phyloP scores from a whole-genome alignment of 1,140 invertebrate species.

The Polypedilum pembai region DNA sequence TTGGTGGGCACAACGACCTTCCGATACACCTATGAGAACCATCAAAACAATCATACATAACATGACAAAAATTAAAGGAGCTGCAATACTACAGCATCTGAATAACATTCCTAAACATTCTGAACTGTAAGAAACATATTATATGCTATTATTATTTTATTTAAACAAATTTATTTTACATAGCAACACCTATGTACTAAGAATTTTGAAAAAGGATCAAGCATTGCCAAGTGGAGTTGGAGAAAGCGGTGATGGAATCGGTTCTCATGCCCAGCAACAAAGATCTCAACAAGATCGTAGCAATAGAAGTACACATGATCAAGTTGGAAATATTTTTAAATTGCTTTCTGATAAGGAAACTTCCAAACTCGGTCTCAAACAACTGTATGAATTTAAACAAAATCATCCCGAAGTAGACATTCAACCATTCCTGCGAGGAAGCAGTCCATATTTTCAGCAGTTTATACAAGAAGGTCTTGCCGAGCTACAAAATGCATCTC shows the following conservation, averaged over 20 bases:
- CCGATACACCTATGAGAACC: conserved; percentile 71
- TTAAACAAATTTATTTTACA: background rate
- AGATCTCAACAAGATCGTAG: conserved; percentile 45
- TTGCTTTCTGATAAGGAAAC: conserved; percentile 86
- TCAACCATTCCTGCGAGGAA: conserved; percentile 81
- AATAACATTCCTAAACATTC: conserved; percentile 73
- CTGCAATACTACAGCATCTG: conserved; percentile 66
- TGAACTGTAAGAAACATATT: conserved; percentile 48
- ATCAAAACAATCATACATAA: conserved; percentile 87
- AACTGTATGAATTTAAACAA: conserved; percentile 84
- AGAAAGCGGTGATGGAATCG: too few species aligned
- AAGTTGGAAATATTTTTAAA: conserved; percentile 82
- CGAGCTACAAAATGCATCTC: conserved; percentile 53
- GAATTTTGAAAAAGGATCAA: conserved; percentile 60
- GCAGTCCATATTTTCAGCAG: conserved; percentile 84
- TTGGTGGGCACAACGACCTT: conserved; percentile 63
- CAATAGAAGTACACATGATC: conserved; percentile 69
- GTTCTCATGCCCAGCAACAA: conserved; percentile 42
- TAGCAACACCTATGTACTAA: conserved; percentile 63
- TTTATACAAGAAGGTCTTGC: conserved; percentile 82
- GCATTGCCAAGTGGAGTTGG: conserved; percentile 34
- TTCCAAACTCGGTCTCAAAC: conserved; percentile 75
- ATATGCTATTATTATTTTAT: background rate
- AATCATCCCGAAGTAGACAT: conserved; percentile 85
- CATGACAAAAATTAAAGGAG: conserved; percentile 69